A percentile compares a stretch with the other conserved stretches of the same genome.
Evolutionary conservation across 2,113 vertebrate species (phyloP).

Genomic region (Rhombomys opimus): DNA sequence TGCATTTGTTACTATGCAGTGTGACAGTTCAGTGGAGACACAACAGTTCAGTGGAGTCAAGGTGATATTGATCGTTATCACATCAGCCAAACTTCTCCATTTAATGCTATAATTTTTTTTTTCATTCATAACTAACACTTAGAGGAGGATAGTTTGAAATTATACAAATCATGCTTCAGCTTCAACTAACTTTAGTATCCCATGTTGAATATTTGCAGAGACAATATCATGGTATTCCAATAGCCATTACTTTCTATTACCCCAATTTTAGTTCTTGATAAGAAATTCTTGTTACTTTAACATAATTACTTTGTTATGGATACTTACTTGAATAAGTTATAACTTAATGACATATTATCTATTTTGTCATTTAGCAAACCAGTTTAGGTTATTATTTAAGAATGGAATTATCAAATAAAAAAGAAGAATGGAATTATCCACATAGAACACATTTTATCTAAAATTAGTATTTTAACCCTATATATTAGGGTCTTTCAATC

Average conservation of each 20-base stretch:
- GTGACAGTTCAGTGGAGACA: neutral
- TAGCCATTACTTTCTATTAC: conserved; percentile 37
- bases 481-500: conserved; percentile 50
- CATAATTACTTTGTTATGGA: neutral
- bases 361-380: conserved; percentile 30
- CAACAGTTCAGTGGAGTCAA: conserved; percentile 3
- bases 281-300: neutral
- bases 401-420: conserved; percentile 1
- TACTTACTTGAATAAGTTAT: conserved; percentile 42
- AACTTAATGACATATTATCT: neutral
- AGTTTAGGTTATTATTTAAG: conserved; percentile 40
- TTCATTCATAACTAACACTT: neutral
- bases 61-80: neutral
- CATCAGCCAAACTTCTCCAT: conserved; percentile 27
- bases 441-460: conserved; percentile 49
- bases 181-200: conserved; percentile 46
- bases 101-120: conserved; percentile 42
- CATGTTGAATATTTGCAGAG: neutral
- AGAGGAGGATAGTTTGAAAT: conserved; percentile 27
- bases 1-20: conserved; percentile 32
- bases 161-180: conserved; percentile 36
- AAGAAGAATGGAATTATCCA: conserved; percentile 25
- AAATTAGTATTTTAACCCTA: conserved; percentile 60
- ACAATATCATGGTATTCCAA: conserved; percentile 17
- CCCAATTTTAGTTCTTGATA: conserved; percentile 19